These are phyloP conservation scores for Gambusia holbrooki DNA, from an alignment of 2,113 vertebrate species.

Conservation along the genomic window DNA sequence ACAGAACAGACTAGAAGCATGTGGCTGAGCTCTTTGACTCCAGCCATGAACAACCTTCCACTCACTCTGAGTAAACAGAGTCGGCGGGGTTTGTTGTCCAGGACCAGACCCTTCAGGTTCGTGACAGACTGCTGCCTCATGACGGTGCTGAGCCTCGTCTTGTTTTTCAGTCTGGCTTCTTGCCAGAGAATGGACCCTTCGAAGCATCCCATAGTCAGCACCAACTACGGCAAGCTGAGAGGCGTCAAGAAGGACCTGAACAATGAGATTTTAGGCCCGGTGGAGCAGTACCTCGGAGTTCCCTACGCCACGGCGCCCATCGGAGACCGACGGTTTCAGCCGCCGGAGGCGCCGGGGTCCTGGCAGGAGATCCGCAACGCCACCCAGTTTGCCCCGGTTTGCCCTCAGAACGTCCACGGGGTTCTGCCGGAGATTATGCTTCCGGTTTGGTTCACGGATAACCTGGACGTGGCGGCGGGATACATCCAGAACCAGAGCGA, in stretches of 20 bases:
- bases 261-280: constrained; percentile 92
- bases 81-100: constrained; percentile 27
- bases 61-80: constrained; percentile 46
- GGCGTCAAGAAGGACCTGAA: constrained; percentile 90
- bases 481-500: constrained; percentile 95
- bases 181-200: constrained; percentile 82
- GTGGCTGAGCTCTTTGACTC: constrained; percentile 44
- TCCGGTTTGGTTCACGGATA: constrained; percentile 93
- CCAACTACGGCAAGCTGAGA: constrained; percentile 88
- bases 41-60: constrained; percentile 54
- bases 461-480: constrained; percentile 88
- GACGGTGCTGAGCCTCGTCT: constrained; percentile 73
- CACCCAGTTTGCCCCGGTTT: constrained; percentile 90
- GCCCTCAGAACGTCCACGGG: constrained; percentile 91
- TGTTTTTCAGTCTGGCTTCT: constrained; percentile 76
- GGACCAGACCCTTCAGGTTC: constrained; percentile 40
- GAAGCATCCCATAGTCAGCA: constrained; percentile 86
- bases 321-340: constrained; percentile 89
- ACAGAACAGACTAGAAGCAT: constrained; percentile 29
- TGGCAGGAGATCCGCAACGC: constrained; percentile 92
- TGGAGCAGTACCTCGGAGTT: constrained; percentile 90
- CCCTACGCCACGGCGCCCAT: constrained; percentile 91
- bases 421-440: constrained; percentile 93
- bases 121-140: constrained; percentile 72
- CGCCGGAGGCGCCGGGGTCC: constrained; percentile 89